Evolutionary conservation across 2,797 vertebrate genomes (phyloP).

Genomic region (Semotilus atromaculatus): DNA sequence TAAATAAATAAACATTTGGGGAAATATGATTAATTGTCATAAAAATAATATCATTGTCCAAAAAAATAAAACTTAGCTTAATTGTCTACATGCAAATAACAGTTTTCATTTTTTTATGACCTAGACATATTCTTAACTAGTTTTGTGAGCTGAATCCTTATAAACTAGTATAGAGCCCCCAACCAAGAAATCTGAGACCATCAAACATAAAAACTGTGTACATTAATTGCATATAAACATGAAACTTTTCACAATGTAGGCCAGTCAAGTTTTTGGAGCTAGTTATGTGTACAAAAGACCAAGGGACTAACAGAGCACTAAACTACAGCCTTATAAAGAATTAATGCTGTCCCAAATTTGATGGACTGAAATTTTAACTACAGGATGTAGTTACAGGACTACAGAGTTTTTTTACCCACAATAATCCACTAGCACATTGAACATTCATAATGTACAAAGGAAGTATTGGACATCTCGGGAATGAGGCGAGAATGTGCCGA

Average conservation of each 20-base stretch:
- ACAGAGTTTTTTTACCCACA: slow-evolving; percentile 24
- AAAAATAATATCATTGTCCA: neutral
- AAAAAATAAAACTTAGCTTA: neutral
- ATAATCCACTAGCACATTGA: slow-evolving; percentile 24
- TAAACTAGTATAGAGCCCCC: neutral
- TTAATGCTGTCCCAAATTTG: slow-evolving; percentile 37
- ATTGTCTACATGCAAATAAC: neutral
- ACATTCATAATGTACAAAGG: slow-evolving; percentile 39
- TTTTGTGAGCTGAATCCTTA: neutral
- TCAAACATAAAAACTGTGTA: neutral
- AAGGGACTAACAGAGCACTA: neutral
- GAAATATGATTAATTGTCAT: neutral
- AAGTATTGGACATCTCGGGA: slow-evolving; percentile 25
- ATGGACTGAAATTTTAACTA: slow-evolving; percentile 30
- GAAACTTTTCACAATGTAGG: slow-evolving; percentile 29
- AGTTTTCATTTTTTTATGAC: neutral
- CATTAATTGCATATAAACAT: neutral
- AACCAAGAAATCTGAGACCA: slow-evolving; percentile 7
- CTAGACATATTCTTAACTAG: neutral
- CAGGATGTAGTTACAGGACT: no score
- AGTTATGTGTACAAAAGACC: slow-evolving; percentile 37
- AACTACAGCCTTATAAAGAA: slow-evolving; percentile 38
- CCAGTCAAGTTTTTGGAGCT: slow-evolving; percentile 23
- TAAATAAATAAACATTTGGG: neutral
- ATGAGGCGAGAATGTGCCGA: slow-evolving; percentile 5